These are phyloP conservation scores for Phocoena phocoena DNA, from an alignment of 2,113 vertebrate genomes.

Conservation along the genomic window DNA sequence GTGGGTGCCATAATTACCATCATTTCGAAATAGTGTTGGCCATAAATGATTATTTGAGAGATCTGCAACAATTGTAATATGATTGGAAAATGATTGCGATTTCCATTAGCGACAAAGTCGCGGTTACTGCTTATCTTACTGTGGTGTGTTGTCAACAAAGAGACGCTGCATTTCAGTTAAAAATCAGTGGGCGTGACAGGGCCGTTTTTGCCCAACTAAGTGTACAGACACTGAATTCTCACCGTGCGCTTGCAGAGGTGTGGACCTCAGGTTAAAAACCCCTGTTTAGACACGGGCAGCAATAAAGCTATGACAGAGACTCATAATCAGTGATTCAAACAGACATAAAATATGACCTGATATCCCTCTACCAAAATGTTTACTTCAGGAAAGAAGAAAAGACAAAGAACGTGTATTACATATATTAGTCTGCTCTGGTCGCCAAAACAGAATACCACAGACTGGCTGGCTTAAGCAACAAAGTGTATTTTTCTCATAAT, in stretches of 20 bases:
- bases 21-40: background rate
- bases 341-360: background rate
- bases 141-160: background rate
- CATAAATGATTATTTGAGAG: background rate
- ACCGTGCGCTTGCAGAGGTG: background rate
- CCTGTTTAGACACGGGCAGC: background rate
- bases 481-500: background rate
- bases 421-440: background rate
- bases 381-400: background rate
- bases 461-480: too few species aligned
- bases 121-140: background rate
- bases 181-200: background rate
- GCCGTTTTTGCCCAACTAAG: background rate
- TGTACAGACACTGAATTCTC: background rate
- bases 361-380: background rate
- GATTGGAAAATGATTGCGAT: background rate
- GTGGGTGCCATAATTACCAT: background rate
- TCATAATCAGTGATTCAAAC: background rate
- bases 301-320: background rate
- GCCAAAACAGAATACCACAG: background rate
- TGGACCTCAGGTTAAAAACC: background rate
- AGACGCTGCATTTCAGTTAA: background rate
- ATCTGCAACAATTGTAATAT: background rate
- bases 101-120: background rate
- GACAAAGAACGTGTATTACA: background rate